Conservation (phyloP, 2,113 vertebrate genomes). For the Tonatia bakeri region DNA sequence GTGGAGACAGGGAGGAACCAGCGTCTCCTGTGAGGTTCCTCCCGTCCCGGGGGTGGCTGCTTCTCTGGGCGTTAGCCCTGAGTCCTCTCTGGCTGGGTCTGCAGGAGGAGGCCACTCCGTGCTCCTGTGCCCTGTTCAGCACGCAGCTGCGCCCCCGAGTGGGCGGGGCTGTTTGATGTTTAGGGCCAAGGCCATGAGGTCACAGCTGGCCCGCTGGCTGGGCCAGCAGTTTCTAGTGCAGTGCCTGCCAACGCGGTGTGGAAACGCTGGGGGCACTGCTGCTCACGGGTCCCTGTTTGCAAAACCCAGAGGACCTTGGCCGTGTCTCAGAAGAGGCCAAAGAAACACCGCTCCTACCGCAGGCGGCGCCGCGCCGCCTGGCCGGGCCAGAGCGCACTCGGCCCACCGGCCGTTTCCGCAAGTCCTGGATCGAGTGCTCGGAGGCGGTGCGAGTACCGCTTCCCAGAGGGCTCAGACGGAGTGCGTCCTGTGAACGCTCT, state of each 20-base stretch:
- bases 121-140: neutral
- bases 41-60: neutral
- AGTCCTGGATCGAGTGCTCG: rapidly evolving
- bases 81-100: neutral
- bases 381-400: neutral
- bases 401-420: neutral
- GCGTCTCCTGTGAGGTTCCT: rapidly evolving
- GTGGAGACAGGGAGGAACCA: neutral
- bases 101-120: neutral
- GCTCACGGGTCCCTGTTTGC: neutral
- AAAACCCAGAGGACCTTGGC: neutral
- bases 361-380: neutral
- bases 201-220: rapidly evolving
- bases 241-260: rapidly evolving
- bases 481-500: rapidly evolving
- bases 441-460: rapidly evolving
- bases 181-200: rapidly evolving
- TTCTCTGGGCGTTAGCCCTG: neutral
- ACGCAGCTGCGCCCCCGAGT: neutral
- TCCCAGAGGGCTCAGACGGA: neutral
- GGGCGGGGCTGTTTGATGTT: neutral
- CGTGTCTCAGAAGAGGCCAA: neutral
- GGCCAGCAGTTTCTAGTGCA: neutral
- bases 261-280: neutral
- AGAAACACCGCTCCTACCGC: rapidly evolving